Conservation (phyloP, 2,797 vertebrate species). For the Eidolon dupreanum region DNA sequence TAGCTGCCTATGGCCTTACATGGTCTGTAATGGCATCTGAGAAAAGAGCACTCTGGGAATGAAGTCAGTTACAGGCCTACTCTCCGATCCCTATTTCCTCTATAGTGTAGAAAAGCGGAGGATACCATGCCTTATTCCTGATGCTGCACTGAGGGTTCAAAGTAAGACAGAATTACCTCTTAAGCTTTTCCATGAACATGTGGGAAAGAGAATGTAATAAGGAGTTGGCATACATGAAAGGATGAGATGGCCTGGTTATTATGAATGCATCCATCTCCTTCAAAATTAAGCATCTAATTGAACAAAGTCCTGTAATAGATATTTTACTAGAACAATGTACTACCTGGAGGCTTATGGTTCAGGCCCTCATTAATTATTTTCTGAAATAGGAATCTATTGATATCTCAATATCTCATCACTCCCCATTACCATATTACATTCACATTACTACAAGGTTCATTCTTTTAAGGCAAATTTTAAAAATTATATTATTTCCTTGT, state of each 20-base stretch:
- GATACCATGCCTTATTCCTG: rapidly evolving
- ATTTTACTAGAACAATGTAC: not conserved
- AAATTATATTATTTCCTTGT: not conserved
- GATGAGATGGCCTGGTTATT: not conserved
- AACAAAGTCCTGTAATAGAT: not conserved
- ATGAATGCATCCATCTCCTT: not conserved
- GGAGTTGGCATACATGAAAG: not conserved
- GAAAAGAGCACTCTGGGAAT: not conserved
- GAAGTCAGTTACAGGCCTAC: not conserved
- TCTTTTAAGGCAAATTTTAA: not conserved
- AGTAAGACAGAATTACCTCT: not conserved
- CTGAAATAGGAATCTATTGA: not conserved
- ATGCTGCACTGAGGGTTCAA: not conserved
- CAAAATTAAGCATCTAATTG: not conserved
- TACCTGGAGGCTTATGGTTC: not conserved
- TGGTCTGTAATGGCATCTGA: not conserved
- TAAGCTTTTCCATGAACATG: not conserved
- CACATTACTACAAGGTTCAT: not conserved
- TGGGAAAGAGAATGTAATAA: not conserved
- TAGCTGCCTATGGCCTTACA: not conserved
- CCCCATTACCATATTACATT: not conserved
- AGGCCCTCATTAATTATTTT: not conserved
- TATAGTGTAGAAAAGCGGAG: too few relatives aligned
- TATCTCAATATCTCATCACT: not conserved
- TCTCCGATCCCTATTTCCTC: not conserved